A percentile compares a stretch with the other conserved stretches of the same genome.
Conservation (phyloP, 2,113 vertebrate species). For the Alouatta palliata region DNA sequence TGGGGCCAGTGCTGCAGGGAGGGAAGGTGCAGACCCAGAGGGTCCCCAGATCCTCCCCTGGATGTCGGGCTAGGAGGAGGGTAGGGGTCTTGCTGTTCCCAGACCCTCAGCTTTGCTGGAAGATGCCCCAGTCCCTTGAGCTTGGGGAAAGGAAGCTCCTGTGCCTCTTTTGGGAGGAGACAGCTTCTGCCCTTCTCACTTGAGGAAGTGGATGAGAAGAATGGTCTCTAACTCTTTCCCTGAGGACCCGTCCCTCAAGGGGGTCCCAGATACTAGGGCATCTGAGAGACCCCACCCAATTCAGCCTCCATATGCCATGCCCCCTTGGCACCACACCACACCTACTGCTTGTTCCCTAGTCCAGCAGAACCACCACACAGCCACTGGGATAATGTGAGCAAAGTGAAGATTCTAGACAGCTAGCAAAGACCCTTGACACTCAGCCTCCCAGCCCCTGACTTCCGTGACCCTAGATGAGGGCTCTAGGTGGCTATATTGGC, state of each 20-base stretch:
- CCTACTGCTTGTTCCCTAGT: no score
- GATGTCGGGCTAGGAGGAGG: background rate
- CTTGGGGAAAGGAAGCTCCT: background rate
- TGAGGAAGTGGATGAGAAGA: background rate
- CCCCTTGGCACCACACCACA: background rate
- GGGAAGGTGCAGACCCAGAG: background rate
- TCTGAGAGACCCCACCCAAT: background rate
- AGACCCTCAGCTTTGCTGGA: background rate
- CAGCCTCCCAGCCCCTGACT: background rate
- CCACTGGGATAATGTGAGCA: no score
- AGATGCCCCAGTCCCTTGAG: background rate
- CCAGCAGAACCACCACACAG: background rate
- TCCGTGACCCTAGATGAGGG: background rate
- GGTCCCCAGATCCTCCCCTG: background rate
- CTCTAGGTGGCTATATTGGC: background rate
- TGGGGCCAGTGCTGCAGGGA: background rate
- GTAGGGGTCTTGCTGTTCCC: background rate
- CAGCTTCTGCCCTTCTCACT: background rate
- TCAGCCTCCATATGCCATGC: background rate
- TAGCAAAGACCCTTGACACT: background rate
- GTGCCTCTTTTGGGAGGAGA: background rate
- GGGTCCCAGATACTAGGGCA: background rate
- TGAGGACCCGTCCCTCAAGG: background rate
- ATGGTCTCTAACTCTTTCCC: background rate
- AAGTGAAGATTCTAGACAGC: background rate